A percentile compares a stretch with the other conserved stretches of the same genome.
phyloP scores from a whole-genome alignment of 2,797 vertebrate species.

The Benthosema pterotum region DNA sequence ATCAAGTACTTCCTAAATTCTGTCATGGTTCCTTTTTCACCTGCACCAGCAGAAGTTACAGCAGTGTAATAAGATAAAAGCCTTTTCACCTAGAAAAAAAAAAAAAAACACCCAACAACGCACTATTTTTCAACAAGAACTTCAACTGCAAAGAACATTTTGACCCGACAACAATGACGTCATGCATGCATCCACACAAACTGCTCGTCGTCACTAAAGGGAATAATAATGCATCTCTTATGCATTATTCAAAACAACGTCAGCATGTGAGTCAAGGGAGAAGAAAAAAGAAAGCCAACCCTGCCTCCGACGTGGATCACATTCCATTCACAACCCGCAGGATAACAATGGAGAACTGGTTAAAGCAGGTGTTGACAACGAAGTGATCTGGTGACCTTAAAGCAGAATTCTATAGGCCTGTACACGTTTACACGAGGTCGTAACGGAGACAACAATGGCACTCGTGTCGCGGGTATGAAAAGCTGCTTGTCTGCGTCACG shows the following conservation, averaged over 20 bases:
- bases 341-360: neutral
- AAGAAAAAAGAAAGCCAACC: too few relatives aligned
- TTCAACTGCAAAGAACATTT: slow-evolving; percentile 23
- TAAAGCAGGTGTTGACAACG: neutral
- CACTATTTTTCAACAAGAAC: slow-evolving; percentile 24
- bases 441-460: neutral
- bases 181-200: slow-evolving; percentile 13
- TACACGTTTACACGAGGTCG: neutral
- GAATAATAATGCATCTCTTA: slow-evolving; percentile 10
- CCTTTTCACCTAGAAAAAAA: slow-evolving; percentile 34
- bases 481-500: neutral
- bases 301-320: neutral
- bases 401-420: slow-evolving; percentile 6
- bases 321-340: slow-evolving; percentile 9
- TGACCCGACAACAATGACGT: neutral
- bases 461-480: neutral
- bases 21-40: slow-evolving; percentile 21
- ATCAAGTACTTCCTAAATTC: slow-evolving; percentile 37
- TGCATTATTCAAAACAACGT: neutral
- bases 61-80: slow-evolving; percentile 16
- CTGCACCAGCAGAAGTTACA: slow-evolving; percentile 18
- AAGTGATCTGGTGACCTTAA: slow-evolving; percentile 21
- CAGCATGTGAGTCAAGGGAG: neutral
- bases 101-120: neutral
- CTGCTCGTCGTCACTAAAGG: slow-evolving; percentile 2